Base-by-base conservation (phyloP, 2,113 vertebrate genomes). In the Ailurus styani region DNA sequence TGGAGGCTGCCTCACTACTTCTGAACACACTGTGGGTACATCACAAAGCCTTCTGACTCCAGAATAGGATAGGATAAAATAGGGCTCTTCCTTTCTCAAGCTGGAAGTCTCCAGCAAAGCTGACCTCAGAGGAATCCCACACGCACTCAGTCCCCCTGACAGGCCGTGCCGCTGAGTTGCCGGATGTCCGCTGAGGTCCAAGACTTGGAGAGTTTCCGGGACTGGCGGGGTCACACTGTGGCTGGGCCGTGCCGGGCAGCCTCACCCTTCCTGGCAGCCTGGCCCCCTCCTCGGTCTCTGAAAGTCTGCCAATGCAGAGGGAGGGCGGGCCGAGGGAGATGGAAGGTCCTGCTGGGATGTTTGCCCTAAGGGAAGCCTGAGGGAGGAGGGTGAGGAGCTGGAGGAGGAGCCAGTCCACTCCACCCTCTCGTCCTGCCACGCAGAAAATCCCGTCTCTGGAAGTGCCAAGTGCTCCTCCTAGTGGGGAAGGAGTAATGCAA, bases 251-350 rank as follows among this genome's bases (percentile, higher is more conserved):
- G 94, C 96, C 98, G 81, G 97, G 97, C 93, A 96, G 96, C 93
- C 89, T 95, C 97, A 96, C 96, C 97, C 97, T 98, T 98, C 97
- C 98, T 98, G 98, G 96, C 98, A 86, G 96, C 88, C 97, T 31
- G 95, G 82, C 85, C 95, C 93, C 93, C 91, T 82, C 90, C 97
- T 37, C 23, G 0, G 64, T 29, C 91, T 92, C 93, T 92, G 97
- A 96, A 88, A 88, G 86, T 21, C 95, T 88, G 97, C 97, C 97
- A 97, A 1, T 1, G 2, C 84, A 2, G 62, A 90, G 66, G 81
- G 64, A 40, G n/a, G 66, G 77, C 17, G 23, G n/a, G 57, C 88
- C 23, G 84, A 52, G 55, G 52, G 57, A 70, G 87, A 68, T 4
- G 27, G 54, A 40, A 94, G 96, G 64, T 68, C 93, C 87, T 57